phyloP scores from a whole-genome alignment of 2,113 vertebrate species.

The Phaethornis superciliosus region DNA sequence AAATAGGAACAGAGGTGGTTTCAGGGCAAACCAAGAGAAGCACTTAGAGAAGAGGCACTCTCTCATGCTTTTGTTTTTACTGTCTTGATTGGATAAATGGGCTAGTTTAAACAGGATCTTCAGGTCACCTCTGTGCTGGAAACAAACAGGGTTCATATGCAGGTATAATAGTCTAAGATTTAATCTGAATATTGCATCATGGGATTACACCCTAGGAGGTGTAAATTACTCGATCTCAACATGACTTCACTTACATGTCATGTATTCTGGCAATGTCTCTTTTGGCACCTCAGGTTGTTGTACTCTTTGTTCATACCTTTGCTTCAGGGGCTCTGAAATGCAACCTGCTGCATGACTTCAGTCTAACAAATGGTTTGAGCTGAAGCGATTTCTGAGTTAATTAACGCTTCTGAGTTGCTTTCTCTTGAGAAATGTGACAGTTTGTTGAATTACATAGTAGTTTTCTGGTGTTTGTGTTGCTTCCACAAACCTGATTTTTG shows the following conservation, averaged over 20 bases:
- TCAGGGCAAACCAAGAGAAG: neutral
- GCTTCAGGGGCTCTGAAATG: neutral
- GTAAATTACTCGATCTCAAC: neutral
- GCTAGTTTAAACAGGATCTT: conserved; percentile 49
- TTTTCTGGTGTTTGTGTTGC: neutral
- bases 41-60: neutral
- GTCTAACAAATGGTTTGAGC: neutral
- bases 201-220: neutral
- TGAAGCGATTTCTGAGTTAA: neutral
- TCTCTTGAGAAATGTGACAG: neutral
- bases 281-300: neutral
- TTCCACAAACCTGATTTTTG: neutral
- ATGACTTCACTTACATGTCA: neutral
- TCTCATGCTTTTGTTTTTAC: neutral
- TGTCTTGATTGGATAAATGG: conserved; percentile 41
- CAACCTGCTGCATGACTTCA: neutral
- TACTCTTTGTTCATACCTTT: neutral
- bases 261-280: neutral
- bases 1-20: neutral
- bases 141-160: neutral
- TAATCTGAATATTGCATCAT: conserved; percentile 22
- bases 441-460: neutral
- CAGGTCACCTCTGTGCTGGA: neutral
- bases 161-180: conserved; percentile 13
- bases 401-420: neutral